A percentile compares a stretch with the other conserved stretches of the same genome.
Evolutionary conservation across 2,113 vertebrate species (phyloP).

Genomic region (Cyanoliseus patagonus): DNA sequence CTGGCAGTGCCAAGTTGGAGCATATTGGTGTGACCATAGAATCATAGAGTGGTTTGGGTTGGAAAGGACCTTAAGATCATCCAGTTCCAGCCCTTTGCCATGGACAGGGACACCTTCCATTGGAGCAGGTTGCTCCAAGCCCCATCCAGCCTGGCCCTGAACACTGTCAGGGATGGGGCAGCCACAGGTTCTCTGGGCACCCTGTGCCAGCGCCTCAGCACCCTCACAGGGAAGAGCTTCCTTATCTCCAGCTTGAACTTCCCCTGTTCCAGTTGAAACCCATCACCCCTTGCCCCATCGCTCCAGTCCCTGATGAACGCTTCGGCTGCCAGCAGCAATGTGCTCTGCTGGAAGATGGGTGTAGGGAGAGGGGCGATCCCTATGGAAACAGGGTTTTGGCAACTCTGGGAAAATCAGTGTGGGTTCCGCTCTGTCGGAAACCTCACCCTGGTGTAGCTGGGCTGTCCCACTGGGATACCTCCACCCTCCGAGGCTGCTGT

Average conservation of each 20-base stretch:
- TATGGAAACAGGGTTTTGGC: neutral
- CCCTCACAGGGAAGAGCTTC: neutral
- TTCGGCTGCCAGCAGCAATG: neutral
- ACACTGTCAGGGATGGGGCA: neutral
- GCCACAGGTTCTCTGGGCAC: neutral
- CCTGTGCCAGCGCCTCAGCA: neutral
- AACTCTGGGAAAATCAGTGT: neutral
- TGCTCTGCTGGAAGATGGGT: neutral
- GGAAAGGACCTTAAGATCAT: neutral
- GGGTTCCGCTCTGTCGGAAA: neutral
- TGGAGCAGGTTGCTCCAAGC: neutral
- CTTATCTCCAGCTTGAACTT: neutral
- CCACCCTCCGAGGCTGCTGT: accelerated
- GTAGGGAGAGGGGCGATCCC: neutral
- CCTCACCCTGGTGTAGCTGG: neutral
- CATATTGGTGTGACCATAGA: accelerated
- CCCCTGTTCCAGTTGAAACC: neutral
- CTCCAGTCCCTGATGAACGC: neutral
- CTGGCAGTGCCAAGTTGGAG: neutral
- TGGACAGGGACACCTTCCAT: neutral
- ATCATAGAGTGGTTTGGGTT: neutral
- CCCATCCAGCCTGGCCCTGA: neutral
- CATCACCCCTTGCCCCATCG: neutral
- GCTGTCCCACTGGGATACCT: neutral
- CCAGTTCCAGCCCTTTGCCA: neutral